Evolutionary conservation across 1,140 invertebrate species (phyloP), one percentile per base, ranked within the genome.

Genomic region (Drosophila carrolli): DNA sequence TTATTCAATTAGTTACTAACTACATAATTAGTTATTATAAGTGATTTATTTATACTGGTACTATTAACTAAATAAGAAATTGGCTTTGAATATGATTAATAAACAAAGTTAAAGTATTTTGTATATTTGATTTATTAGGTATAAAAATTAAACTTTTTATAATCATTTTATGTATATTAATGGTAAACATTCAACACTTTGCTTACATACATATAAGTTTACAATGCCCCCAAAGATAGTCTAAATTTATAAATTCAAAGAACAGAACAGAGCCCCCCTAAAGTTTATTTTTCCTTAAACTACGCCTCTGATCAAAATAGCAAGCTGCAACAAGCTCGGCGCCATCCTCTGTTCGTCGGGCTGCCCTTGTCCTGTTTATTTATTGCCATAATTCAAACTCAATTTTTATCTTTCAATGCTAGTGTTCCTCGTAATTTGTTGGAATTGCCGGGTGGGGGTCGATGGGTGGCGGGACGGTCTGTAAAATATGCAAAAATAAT

Each of bases 401-500:
- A 88, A 80, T 88, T 88, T 88, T 89, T 89, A 88, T 88, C 76
- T 84, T 80, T 83, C 53, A 41, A 23, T 61, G 72, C 61, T 82
- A 29, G 74, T 51, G 40, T 51, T 62, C 47, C 74, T 70, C 67
- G 79, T 61, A 88, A 88, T 83, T 75, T 75, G 84, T 59, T 60
- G 23, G 54, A 43, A 40, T 40, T 29, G 48, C 23, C 27, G 19
- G 19, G 7, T 10, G 7, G 35, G 47, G 66, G 10, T 51, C 6
- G 4, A 35, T 19, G 46, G 32, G 2, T 5, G 14, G 14, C 7
- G 9, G 23, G 40, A 11, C 29, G 5, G 56, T 37, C 67, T 84
- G 71, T 83, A 70, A 89, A 89, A 89, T 88, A 89, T 88, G 83
- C 84, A 89, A 80, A 89, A 88, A 88, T 88, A 88, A 89, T 88